phyloP scores from a whole-genome alignment of 2,113 vertebrate genomes.

The Clinocottus analis region DNA sequence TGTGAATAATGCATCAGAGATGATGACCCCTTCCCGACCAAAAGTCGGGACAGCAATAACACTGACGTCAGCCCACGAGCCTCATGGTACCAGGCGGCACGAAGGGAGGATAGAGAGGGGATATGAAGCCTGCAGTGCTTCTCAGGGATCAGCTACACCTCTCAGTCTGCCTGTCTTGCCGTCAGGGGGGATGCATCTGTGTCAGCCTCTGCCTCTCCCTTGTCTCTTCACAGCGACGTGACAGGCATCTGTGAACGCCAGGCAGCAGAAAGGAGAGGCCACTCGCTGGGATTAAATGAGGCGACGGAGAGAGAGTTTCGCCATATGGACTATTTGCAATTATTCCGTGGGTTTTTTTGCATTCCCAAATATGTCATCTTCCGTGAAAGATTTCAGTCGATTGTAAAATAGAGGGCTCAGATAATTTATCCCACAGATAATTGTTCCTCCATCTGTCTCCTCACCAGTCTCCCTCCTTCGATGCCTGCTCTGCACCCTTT shows the following conservation, averaged over 20 bases:
- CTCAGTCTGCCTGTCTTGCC: conserved; percentile 59
- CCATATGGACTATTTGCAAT: conserved; percentile 13
- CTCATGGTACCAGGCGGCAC: conserved; percentile 39
- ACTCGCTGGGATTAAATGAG: conserved; percentile 41
- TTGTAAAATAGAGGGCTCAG: conserved; percentile 23
- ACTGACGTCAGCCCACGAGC: conserved; percentile 67
- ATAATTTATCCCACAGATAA: background rate
- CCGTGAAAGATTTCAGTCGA: conserved; percentile 2
- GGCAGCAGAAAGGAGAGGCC: conserved; percentile 53
- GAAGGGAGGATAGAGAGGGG: conserved; percentile 54
- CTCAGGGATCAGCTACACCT: conserved; percentile 73
- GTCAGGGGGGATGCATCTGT: conserved; percentile 44
- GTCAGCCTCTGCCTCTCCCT: conserved; percentile 59
- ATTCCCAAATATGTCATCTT: background rate
- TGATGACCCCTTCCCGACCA: conserved; percentile 71
- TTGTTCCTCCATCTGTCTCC: background rate
- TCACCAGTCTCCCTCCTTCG: background rate
- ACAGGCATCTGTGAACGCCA: conserved; percentile 62
- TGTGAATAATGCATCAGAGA: conserved; percentile 77
- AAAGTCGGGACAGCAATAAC: conserved; percentile 74
- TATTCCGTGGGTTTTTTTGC: conserved; percentile 9
- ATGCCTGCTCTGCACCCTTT: background rate
- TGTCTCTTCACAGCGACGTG: conserved; percentile 71
- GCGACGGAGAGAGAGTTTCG: conserved; percentile 23
- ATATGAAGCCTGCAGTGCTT: conserved; percentile 67